These are phyloP conservation scores for Nesogale talazaci DNA, from an alignment of 2,113 vertebrate genomes.

Conservation along the genomic window DNA sequence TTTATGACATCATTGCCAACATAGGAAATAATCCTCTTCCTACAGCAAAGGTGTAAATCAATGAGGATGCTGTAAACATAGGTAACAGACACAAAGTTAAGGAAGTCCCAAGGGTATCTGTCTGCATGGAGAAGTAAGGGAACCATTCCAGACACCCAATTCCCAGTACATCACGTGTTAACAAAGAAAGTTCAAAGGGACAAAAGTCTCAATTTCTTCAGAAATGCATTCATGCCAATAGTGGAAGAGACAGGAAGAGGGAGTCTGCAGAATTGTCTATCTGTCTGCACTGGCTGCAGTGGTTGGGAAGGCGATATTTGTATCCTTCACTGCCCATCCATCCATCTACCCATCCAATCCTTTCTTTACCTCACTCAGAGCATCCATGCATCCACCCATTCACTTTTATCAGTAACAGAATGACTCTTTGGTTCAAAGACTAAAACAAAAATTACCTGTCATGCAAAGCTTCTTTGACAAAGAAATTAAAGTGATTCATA, in stretches of 20 bases:
- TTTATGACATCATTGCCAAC: too few relatives aligned
- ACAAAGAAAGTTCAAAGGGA: neutral
- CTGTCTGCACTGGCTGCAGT: neutral
- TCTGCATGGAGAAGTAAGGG: too few relatives aligned
- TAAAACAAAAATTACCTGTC: slow-evolving; percentile 65
- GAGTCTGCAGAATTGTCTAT: neutral
- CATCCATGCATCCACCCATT: too few relatives aligned
- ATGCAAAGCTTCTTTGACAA: slow-evolving; percentile 71
- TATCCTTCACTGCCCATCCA: neutral
- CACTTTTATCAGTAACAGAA: neutral
- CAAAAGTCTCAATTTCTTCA: neutral
- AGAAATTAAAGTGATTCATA: slow-evolving; percentile 71
- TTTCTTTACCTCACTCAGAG: too few relatives aligned
- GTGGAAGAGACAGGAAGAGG: neutral
- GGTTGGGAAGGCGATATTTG: neutral
- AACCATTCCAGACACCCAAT: too few relatives aligned
- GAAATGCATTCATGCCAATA: neutral
- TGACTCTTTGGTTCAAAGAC: slow-evolving; percentile 30
- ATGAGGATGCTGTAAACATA: too few relatives aligned
- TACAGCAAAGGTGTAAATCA: too few relatives aligned
- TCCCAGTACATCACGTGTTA: neutral
- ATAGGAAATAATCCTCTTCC: too few relatives aligned
- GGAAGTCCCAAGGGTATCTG: too few relatives aligned
- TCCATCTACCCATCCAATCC: too few relatives aligned
- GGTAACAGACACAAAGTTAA: too few relatives aligned